Evolutionary conservation across 2,797 vertebrate species (phyloP).

Genomic region (Eupleurogrammus muticus): DNA sequence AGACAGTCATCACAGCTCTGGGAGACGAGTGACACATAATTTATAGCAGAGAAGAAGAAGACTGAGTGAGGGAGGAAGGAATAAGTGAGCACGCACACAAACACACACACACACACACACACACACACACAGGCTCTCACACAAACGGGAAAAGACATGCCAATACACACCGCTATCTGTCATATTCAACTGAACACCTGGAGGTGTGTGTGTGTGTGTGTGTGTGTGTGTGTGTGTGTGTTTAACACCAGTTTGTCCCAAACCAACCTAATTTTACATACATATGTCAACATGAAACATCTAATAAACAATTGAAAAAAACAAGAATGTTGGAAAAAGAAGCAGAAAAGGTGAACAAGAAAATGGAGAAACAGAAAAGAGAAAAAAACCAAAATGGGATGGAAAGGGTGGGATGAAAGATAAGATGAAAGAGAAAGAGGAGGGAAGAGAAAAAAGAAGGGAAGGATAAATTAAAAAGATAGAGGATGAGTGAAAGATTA

Average conservation of each 20-base stretch:
- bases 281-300: neutral
- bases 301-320: neutral
- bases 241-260: neutral
- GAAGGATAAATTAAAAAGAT: neutral
- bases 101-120: neutral
- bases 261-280: neutral
- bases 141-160: neutral
- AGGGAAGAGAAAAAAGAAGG: too few species aligned
- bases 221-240: neutral
- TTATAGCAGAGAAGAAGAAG: constrained; percentile 55
- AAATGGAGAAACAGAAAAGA: fast-evolving
- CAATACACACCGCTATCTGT: constrained; percentile 17
- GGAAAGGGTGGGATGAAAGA: neutral
- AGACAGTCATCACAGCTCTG: constrained; percentile 49
- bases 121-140: constrained; percentile 1
- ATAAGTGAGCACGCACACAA: neutral
- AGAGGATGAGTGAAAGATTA: neutral
- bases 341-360: neutral
- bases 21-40: constrained; percentile 47
- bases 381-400: neutral
- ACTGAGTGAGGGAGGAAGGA: constrained; percentile 9
- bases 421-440: neutral
- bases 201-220: neutral
- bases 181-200: constrained; percentile 38
- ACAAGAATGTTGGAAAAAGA: too few species aligned